Conservation (phyloP, 2,888 invertebrate genomes). For the Therioaphis trifolii region DNA sequence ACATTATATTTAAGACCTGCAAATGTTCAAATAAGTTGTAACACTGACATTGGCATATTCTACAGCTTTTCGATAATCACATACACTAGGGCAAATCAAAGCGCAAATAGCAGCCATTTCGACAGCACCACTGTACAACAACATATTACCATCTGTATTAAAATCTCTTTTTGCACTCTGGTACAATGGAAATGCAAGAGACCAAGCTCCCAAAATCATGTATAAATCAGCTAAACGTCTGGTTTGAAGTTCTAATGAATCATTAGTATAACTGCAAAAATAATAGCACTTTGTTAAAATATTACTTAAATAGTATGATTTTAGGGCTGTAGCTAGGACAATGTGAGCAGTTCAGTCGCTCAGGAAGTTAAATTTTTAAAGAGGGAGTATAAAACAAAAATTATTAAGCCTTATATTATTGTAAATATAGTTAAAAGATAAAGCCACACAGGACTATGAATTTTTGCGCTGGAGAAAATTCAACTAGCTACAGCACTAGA, state of each 20-base stretch:
- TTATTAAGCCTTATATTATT: too few relatives aligned
- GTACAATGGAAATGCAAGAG: conserved; percentile 91
- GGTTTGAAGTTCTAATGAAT: conserved; percentile 91
- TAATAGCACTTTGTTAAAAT: conserved; percentile 47
- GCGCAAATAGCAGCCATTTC: conserved; percentile 96
- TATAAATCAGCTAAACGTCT: conserved; percentile 93
- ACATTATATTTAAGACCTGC: conserved; percentile 74
- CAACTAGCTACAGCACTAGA: too few relatives aligned
- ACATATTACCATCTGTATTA: conserved; percentile 95
- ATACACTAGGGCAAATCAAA: conserved; percentile 79
- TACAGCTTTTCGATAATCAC: conserved; percentile 80
- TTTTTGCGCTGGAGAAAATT: too few relatives aligned
- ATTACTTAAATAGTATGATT: neutral
- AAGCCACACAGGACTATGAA: too few relatives aligned
- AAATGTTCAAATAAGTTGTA: conserved; percentile 87
- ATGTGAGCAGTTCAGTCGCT: too few relatives aligned
- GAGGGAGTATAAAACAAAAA: too few relatives aligned
- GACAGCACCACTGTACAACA: conserved; percentile 94
- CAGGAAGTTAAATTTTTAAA: too few relatives aligned
- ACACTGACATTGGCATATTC: conserved; percentile 97
- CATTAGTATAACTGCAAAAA: conserved; percentile 77
- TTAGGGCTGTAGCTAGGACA: too few relatives aligned
- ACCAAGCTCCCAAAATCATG: conserved; percentile 95
- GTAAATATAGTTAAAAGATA: too few relatives aligned
- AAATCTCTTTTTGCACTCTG: conserved; percentile 98